Evolutionary conservation across 2,113 vertebrate genomes (phyloP), one percentile per base, ranked within the genome.

Genomic region (Microcebus griseorufus): DNA sequence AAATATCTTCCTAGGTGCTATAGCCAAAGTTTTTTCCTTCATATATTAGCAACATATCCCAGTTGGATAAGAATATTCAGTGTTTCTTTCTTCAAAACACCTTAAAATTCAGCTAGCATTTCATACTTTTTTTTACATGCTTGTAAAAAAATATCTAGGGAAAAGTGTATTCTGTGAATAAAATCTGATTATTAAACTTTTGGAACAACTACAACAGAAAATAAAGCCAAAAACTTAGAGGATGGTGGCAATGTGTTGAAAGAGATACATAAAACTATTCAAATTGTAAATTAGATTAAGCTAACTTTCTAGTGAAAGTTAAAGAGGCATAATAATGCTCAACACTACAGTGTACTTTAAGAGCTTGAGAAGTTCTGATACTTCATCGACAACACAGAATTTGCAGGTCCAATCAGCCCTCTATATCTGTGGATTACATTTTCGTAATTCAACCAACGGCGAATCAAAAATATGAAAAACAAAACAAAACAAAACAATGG

Each of bases 171-270:
- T 20, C 75, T 80, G 29, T 90, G 23, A 14, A 34, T 84, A 17
- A 45, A 91, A 79, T 82, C 17, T 96, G 34, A 83, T 97, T 91
- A 80, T 94, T 96, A 97, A 91, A 86, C 42, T 85, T 86, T 96
- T 76, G 42, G 86, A 96, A 88, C 16, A 83, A 67, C 32, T 75
- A n/a, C 4, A 89, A 84, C n/a, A 76, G 48, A 73, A 95, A 92
- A 39, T 20, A 88, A 78, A 78, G 53, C 42, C 34, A 55, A 42
- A 79, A 83, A 95, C 62, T 25, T 18, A 89, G 13, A 88, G 12
- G 29, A 81, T 53, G 10, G 13, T 91, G 10, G 23, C 76, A 96
- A 93, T 94, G n/a, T 60, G 10, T 79, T 48, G 7, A 94, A 79
- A 90, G 5, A 2, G 0, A 93, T 70, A 6, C 23, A 67, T 90